These are phyloP conservation scores for Volucella bombylans DNA, from an alignment of 2,888 invertebrate genomes.

Conservation along the genomic window DNA sequence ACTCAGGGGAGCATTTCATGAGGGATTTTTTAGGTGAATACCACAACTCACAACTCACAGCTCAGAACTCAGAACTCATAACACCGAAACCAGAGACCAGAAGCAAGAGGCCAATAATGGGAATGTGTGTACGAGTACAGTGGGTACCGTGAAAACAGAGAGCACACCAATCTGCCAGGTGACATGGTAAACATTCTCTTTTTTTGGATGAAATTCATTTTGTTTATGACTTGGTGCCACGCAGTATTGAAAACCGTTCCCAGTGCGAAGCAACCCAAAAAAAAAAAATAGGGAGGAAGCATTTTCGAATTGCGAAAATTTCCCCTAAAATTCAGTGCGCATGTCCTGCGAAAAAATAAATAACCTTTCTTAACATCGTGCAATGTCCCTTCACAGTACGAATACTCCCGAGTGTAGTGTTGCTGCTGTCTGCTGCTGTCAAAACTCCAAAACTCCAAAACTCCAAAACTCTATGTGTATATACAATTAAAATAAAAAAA, in stretches of 20 bases:
- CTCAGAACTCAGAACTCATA: too few species aligned
- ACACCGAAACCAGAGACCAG: neutral
- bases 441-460: conserved; percentile 45
- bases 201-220: conserved; percentile 41
- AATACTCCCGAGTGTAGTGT: conserved; percentile 1
- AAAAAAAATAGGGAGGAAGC: conserved; percentile 24
- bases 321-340: conserved; percentile 56
- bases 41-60: too few species aligned
- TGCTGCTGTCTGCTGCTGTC: conserved; percentile 61
- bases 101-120: conserved; percentile 50
- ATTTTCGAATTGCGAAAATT: conserved; percentile 68
- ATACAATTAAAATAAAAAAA: conserved; percentile 25
- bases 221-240: conserved; percentile 54
- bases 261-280: neutral
- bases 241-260: conserved; percentile 26
- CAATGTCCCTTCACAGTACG: conserved; percentile 1
- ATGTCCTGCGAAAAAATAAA: conserved; percentile 62
- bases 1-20: conserved; percentile 56
- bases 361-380: conserved; percentile 72
- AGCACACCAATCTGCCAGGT: conserved; percentile 43
- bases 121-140: conserved; percentile 20
- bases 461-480: conserved; percentile 33
- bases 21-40: conserved; percentile 49
- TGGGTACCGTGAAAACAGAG: neutral
- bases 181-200: conserved; percentile 45